Conservation (phyloP, 1,140 invertebrate genomes). For the Amyelois transitella region DNA sequence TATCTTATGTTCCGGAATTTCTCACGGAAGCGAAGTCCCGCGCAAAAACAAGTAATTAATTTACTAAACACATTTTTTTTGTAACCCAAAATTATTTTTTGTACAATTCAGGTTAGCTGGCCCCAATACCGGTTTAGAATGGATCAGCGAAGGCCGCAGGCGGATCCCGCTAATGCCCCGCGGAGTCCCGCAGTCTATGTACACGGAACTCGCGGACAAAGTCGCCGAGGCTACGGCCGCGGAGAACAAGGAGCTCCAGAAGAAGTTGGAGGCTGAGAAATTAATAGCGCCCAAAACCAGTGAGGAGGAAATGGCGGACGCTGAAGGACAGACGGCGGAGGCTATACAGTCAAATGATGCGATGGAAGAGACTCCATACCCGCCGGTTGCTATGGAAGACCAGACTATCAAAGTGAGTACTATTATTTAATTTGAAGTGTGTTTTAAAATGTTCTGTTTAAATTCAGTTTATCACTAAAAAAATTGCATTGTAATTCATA, state of each 20-base stretch:
- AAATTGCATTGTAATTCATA: too few relatives aligned
- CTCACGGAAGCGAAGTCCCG: too few relatives aligned
- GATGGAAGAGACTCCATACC: slow-evolving; percentile 43
- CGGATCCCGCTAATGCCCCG: slow-evolving; percentile 87
- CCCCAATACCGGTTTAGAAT: slow-evolving; percentile 86
- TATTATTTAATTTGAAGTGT: slow-evolving; percentile 3
- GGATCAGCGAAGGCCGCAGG: slow-evolving; percentile 89
- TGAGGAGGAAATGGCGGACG: slow-evolving; percentile 48
- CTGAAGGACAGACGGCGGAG: slow-evolving; percentile 47
- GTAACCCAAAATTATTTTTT: neutral
- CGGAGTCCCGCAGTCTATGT: slow-evolving; percentile 86
- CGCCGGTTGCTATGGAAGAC: slow-evolving; percentile 67
- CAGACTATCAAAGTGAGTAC: slow-evolving; percentile 49
- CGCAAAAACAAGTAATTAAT: too few relatives aligned
- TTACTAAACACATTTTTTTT: neutral
- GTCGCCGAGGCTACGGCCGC: slow-evolving; percentile 68
- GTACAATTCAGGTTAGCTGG: slow-evolving; percentile 81
- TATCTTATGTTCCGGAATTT: too few relatives aligned
- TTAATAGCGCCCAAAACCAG: slow-evolving; percentile 40
- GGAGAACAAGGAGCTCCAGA: slow-evolving; percentile 60
- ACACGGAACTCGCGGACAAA: slow-evolving; percentile 88
- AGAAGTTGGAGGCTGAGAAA: slow-evolving; percentile 53
- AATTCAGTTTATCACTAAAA: neutral
- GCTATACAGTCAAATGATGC: slow-evolving; percentile 37
- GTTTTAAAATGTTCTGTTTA: neutral